phyloP scores from a whole-genome alignment of 2,888 invertebrate species.

The Pristionchus fissidentatus region DNA sequence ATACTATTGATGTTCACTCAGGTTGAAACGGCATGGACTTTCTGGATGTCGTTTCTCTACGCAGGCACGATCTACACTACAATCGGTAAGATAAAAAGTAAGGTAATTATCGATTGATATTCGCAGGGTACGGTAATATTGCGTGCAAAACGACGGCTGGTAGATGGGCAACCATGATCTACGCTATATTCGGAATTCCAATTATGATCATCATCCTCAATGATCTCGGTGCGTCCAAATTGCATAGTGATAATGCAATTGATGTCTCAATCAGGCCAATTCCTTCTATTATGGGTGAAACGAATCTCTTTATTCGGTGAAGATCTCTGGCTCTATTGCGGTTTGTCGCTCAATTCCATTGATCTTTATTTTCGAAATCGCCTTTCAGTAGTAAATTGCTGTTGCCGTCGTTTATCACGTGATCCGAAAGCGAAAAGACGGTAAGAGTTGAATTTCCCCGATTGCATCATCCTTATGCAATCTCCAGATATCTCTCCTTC shows the following conservation, averaged over 20 bases:
- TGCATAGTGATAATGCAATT: neutral
- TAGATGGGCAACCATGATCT: conserved; percentile 89
- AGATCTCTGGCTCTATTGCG: conserved; percentile 56
- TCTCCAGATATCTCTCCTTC: conserved; percentile 33
- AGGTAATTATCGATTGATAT: neutral
- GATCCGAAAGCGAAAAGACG: conserved; percentile 51
- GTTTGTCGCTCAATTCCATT: conserved; percentile 56
- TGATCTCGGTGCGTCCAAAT: conserved; percentile 82
- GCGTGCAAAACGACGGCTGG: conserved; percentile 90
- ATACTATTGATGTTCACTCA: neutral
- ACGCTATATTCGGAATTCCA: conserved; percentile 93
- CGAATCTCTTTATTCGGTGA: conserved; percentile 51
- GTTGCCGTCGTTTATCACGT: conserved; percentile 42
- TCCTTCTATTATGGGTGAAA: conserved; percentile 79
- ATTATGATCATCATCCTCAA: conserved; percentile 93
- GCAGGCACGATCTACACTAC: conserved; percentile 75
- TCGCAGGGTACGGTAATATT: conserved; percentile 94
- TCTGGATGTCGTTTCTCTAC: conserved; percentile 73
- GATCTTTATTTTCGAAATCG: neutral
- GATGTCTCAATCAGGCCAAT: conserved; percentile 81
- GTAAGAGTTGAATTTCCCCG: conserved; percentile 53
- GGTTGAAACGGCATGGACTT: conserved; percentile 68
- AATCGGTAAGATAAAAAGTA: conserved; percentile 64
- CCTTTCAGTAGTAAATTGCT: conserved; percentile 1
- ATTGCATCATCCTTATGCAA: neutral